These are phyloP conservation scores for Deilephila porcellus DNA, from an alignment of 2,888 invertebrate species.

Conservation along the genomic window DNA sequence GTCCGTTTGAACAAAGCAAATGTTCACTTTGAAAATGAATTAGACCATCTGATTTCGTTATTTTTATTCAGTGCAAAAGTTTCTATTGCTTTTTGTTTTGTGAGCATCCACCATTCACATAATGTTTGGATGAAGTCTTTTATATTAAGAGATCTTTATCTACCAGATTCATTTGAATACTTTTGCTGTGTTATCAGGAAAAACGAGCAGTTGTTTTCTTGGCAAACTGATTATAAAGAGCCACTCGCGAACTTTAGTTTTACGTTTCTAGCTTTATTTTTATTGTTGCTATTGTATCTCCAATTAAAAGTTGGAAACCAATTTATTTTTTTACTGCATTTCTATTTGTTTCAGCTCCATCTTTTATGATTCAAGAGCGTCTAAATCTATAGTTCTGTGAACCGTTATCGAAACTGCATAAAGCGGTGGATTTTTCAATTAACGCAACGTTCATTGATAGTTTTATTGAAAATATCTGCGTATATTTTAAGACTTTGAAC, in stretches of 20 bases:
- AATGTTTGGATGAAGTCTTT: conserved; percentile 64
- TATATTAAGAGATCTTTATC: conserved; percentile 70
- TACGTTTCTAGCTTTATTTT: conserved; percentile 14
- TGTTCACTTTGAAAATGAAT: conserved; percentile 70
- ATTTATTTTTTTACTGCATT: conserved; percentile 20
- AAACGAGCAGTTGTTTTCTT: conserved; percentile 52
- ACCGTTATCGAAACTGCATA: background rate
- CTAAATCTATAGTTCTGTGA: background rate
- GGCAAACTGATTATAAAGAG: conserved; percentile 40
- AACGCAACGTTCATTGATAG: background rate
- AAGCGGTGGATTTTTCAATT: background rate
- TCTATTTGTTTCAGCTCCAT: conserved; percentile 14
- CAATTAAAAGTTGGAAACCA: conserved; percentile 36
- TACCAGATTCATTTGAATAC: conserved; percentile 74
- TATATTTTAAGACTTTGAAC: background rate
- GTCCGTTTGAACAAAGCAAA: conserved; percentile 34
- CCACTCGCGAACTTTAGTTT: conserved; percentile 10
- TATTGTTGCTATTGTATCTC: conserved; percentile 31
- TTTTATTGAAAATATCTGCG: background rate
- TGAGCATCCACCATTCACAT: conserved; percentile 53
- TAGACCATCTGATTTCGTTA: conserved; percentile 68
- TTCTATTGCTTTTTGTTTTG: conserved; percentile 74
- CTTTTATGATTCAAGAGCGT: background rate
- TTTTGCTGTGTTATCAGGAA: conserved; percentile 52
- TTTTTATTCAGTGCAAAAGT: conserved; percentile 78